These are phyloP conservation scores for Colossoma macropomum DNA, from an alignment of 2,113 vertebrate genomes.

Conservation along the genomic window DNA sequence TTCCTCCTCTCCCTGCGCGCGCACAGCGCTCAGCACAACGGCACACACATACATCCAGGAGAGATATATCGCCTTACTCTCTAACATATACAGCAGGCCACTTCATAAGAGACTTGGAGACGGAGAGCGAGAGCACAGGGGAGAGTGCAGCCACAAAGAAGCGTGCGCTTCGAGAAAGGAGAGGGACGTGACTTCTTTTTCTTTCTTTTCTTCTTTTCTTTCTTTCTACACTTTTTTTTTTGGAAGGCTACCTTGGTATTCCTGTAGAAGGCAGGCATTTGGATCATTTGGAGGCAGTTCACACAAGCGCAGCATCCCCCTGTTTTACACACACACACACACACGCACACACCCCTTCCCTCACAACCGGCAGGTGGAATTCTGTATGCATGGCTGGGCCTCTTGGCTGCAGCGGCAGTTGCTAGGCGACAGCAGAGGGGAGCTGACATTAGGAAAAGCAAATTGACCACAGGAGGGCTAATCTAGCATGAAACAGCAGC, in stretches of 20 bases:
- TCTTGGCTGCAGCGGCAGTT: conserved; percentile 89
- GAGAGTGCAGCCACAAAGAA: conserved; percentile 24
- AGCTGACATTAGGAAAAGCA: conserved; percentile 99
- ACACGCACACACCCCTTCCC: conserved; percentile 47
- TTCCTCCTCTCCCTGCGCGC: not conserved
- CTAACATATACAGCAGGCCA: conserved; percentile 38
- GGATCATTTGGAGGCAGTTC: conserved; percentile 88
- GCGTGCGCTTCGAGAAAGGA: not conserved
- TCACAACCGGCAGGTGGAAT: conserved; percentile 84
- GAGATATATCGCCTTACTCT: conserved; percentile 44
- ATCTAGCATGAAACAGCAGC: conserved; percentile 95
- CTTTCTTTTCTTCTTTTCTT: not conserved
- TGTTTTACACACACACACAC: conserved; percentile 57
- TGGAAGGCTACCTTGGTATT: conserved; percentile 34
- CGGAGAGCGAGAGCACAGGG: not conserved
- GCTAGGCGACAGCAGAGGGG: conserved; percentile 95
- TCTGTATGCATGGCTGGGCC: conserved; percentile 96
- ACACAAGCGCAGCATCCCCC: conserved; percentile 77
- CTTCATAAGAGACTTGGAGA: conserved; percentile 20
- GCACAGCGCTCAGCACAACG: conserved; percentile 6
- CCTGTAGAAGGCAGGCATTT: conserved; percentile 62
- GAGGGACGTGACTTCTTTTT: conserved; percentile 14
- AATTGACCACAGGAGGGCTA: conserved; percentile 99
- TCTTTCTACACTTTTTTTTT: not conserved
- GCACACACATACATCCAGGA: conserved; percentile 57